Evolutionary conservation across 2,888 invertebrate species (phyloP).

Genomic region (Lottia gigantea): DNA sequence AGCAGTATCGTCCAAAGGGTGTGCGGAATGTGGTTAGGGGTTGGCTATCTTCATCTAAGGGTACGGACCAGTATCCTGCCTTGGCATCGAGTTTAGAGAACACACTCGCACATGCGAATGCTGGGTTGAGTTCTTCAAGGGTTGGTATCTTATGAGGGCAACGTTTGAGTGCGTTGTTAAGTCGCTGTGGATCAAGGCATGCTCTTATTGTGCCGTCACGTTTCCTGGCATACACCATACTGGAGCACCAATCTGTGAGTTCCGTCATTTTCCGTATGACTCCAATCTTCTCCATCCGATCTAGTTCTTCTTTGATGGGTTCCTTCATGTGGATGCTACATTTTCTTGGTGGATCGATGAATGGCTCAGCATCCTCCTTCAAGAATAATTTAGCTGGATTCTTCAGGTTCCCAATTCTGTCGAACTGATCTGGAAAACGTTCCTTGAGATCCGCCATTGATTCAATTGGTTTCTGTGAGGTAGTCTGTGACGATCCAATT

Average conservation of each 20-base stretch:
- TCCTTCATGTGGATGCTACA: slow-evolving; percentile 14
- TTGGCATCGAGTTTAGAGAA: slow-evolving; percentile 36
- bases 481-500: not conserved
- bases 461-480: too few relatives aligned
- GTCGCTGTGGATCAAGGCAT: slow-evolving; percentile 29
- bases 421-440: slow-evolving; percentile 22
- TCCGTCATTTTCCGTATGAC: slow-evolving; percentile 24
- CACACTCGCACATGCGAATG: slow-evolving; percentile 25
- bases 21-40: slow-evolving; percentile 31
- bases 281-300: slow-evolving; percentile 22
- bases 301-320: slow-evolving; percentile 19
- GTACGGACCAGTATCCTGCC: slow-evolving; percentile 31
- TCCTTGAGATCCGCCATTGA: slow-evolving; percentile 12
- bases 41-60: slow-evolving; percentile 26
- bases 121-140: slow-evolving; percentile 33
- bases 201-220: slow-evolving; percentile 18
- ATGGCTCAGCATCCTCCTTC: slow-evolving; percentile 13
- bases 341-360: slow-evolving; percentile 24
- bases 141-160: slow-evolving; percentile 29
- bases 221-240: slow-evolving; percentile 20
- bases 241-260: slow-evolving; percentile 26
- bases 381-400: slow-evolving; percentile 13
- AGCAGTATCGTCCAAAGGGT: slow-evolving; percentile 25
- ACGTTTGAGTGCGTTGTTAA: slow-evolving; percentile 30
- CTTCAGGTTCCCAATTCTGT: slow-evolving; percentile 18